Percentiles rank a stretch among this genome's conserved stretches.
Evolutionary conservation across 2,888 invertebrate species (phyloP).

Genomic region (Falcaria lacertinaria): DNA sequence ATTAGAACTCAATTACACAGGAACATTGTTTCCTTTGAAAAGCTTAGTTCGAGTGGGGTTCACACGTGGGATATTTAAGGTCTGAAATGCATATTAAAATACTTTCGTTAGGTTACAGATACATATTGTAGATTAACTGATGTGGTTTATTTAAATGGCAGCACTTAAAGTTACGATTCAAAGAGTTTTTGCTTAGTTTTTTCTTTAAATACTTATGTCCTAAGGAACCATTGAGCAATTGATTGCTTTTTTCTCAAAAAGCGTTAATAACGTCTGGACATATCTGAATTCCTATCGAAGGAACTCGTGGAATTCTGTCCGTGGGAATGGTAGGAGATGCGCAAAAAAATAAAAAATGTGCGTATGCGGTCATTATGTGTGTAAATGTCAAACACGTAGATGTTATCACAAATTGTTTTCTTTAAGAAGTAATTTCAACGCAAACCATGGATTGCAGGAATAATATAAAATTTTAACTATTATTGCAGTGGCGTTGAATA

Average conservation of each 20-base stretch:
- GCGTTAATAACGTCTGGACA: conserved; percentile 14
- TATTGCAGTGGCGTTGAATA: too few species aligned
- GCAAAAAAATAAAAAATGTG: conserved; percentile 12
- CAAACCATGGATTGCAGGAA: not conserved
- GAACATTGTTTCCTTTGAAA: too few species aligned
- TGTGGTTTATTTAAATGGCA: not conserved
- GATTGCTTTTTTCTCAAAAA: conserved; percentile 19
- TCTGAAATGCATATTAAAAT: not conserved
- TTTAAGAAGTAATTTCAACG: not conserved
- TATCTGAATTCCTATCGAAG: conserved; percentile 23
- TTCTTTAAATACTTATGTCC: not conserved
- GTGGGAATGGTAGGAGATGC: conserved; percentile 8
- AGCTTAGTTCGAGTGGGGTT: not conserved
- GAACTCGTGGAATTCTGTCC: conserved; percentile 19
- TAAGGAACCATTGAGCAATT: conserved; percentile 14
- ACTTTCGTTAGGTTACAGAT: not conserved
- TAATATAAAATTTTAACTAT: too few species aligned
- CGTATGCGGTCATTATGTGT: conserved; percentile 19
- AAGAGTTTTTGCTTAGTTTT: not conserved
- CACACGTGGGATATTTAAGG: not conserved
- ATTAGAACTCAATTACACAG: not conserved
- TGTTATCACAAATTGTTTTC: conserved; percentile 10
- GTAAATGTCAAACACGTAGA: conserved; percentile 2
- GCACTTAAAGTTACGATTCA: not conserved
- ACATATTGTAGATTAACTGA: not conserved